Evolutionary conservation across 2,888 invertebrate genomes (phyloP).

Genomic region (Oscheius sp.): DNA sequence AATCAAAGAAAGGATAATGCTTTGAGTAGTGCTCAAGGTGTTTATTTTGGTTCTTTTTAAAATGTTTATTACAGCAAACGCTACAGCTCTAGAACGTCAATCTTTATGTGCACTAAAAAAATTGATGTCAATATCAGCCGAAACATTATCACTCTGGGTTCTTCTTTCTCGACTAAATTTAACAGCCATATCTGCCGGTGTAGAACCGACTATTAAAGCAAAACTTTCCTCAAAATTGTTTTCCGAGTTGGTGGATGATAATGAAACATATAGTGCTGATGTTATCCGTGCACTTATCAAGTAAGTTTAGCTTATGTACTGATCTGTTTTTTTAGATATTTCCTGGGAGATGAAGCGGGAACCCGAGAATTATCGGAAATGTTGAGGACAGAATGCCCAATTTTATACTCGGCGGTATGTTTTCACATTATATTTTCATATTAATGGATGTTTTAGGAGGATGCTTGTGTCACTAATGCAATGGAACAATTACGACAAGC

Average conservation of each 20-base stretch:
- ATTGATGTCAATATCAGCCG: constrained; percentile 76
- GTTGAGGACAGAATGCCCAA: constrained; percentile 88
- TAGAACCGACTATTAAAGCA: constrained; percentile 39
- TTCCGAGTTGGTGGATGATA: constrained; percentile 49
- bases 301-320: constrained; percentile 25
- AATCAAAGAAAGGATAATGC: constrained; percentile 5
- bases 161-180: constrained; percentile 91
- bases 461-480: constrained; percentile 54
- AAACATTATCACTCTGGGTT: constrained; percentile 91
- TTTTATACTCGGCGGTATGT: constrained; percentile 76
- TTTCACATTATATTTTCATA: constrained; percentile 74
- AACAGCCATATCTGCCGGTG: constrained; percentile 73
- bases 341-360: constrained; percentile 92
- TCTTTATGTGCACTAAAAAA: constrained; percentile 71
- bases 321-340: constrained; percentile 76
- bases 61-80: constrained; percentile 60
- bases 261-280: constrained; percentile 42
- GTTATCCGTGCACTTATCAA: constrained; percentile 56
- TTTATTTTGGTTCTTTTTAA: too few species aligned
- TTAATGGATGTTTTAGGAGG: constrained; percentile 35
- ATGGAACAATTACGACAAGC: constrained; percentile 58
- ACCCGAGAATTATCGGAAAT: constrained; percentile 88
- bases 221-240: constrained; percentile 43
- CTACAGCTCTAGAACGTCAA: constrained; percentile 49
- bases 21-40: not conserved